phyloP scores from a whole-genome alignment of 2,888 invertebrate species.

The Brachypalpus laphriformis region DNA sequence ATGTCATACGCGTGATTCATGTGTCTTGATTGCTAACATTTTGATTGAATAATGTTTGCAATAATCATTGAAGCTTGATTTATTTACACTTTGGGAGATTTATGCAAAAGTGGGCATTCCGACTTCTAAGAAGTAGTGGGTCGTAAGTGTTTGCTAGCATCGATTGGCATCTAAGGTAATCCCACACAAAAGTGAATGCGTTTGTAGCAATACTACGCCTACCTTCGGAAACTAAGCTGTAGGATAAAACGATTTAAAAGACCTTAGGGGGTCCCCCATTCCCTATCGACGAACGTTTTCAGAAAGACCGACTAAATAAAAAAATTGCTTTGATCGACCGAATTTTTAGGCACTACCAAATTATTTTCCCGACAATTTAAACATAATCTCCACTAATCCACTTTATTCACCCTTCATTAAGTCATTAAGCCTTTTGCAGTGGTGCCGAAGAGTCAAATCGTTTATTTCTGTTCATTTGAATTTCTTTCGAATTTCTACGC shows the following conservation, averaged over 20 bases:
- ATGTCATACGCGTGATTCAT: not conserved
- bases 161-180: too few relatives aligned
- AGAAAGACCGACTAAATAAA: not conserved
- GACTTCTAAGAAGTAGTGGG: too few relatives aligned
- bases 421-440: constrained; percentile 31
- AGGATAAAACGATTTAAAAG: not conserved
- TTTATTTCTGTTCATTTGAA: not conserved
- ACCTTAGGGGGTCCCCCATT: not conserved
- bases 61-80: not conserved
- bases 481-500: constrained; percentile 1
- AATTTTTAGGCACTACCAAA: not conserved
- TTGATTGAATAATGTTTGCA: not conserved
- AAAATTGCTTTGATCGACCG: not conserved
- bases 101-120: not conserved
- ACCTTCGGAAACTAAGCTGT: too few relatives aligned
- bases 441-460: constrained; percentile 11
- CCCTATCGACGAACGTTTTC: not conserved
- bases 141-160: too few relatives aligned
- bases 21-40: not conserved
- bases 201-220: too few relatives aligned
- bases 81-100: not conserved
- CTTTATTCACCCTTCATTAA: constrained; percentile 32
- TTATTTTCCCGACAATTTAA: not conserved
- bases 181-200: too few relatives aligned
- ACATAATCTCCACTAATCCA: constrained; percentile 20